Base-by-base conservation (phyloP, 1,140 invertebrate genomes). In the Ptiloglossa arizonensis region DNA sequence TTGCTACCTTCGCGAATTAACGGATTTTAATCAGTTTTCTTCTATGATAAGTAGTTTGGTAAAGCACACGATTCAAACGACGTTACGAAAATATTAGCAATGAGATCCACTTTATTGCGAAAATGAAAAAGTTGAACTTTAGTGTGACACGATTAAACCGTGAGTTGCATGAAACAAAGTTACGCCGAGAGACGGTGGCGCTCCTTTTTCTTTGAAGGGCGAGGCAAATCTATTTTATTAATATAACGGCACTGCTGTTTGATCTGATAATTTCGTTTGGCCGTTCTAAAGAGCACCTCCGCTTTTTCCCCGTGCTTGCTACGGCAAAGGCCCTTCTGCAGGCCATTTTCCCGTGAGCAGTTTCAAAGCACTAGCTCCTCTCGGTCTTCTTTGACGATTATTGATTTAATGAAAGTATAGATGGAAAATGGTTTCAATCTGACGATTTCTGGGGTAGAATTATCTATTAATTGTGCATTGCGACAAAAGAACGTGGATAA, bases 211-310 rank as follows among this genome's bases (percentile, higher is more conserved):
- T 83, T 84, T 80, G 82, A 84, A 83, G 78, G 86, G 85, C 78
- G 60, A 60, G 79, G 72, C 52, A 90, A 89, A 91, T 89, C 82
- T 87, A 89, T 90, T 91, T 89, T 89, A 89, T 89, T 89, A 91
- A 91, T 90, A 85, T 77, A 88, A 88, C 84, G 85, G 81, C 79
- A 73, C 77, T 81, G 60, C 84, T 87, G 87, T 90, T 90, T 89
- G 88, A 89, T 89, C 87, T 85, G 82, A 83, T 89, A 89, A 89
- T 89, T 88, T 74, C 81, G 78, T 90, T 89, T 87, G 72, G 73
- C 48, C 75, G 41, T 68, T 66, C 78, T 80, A 84, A 81, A 81
- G 79, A 78, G 78, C 77, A 64, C 60, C 57, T 71, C 48, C 38
- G 56, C 52, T 27, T 71, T 73, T 83, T 83, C 56, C 41, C 48